These are phyloP conservation scores for Belgica antarctica DNA, from an alignment of 2,888 invertebrate genomes.

Conservation along the genomic window DNA sequence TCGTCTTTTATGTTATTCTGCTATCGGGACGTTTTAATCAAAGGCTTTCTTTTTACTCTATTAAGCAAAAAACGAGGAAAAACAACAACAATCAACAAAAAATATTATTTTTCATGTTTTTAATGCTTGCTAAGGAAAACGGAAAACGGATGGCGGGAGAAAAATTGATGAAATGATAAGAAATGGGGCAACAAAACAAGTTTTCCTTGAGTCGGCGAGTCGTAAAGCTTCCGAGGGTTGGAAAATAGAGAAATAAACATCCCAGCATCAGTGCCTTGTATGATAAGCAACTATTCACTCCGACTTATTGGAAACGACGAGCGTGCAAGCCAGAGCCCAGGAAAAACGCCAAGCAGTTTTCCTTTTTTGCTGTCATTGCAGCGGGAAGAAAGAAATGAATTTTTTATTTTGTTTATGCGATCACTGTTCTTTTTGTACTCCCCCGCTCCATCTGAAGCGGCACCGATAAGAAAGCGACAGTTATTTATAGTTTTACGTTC, in stretches of 20 bases:
- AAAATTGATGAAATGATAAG: constrained; percentile 29
- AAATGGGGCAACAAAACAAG: constrained; percentile 8
- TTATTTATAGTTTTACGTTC: constrained; percentile 8
- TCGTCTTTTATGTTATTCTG: not conserved
- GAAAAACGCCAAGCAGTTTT: not conserved
- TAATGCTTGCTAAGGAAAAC: not conserved
- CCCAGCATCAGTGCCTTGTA: not conserved
- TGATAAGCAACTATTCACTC: not conserved
- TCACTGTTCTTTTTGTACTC: not conserved
- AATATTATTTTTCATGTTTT: not conserved
- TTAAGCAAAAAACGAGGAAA: not conserved
- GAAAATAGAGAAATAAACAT: constrained; percentile 5
- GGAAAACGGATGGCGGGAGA: not conserved
- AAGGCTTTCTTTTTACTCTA: not conserved
- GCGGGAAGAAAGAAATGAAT: not conserved
- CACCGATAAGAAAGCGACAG: constrained; percentile 11
- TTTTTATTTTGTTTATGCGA: constrained; percentile 5
- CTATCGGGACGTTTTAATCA: not conserved
- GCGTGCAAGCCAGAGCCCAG: not conserved
- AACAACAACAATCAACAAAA: not conserved
- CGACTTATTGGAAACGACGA: not conserved
- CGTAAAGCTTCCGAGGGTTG: not conserved
- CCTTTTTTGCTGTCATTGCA: constrained; percentile 15
- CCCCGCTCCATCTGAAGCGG: not conserved
- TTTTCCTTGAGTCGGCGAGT: not conserved